These are phyloP conservation scores for Loris lydekkerianus DNA, from an alignment of 2,797 vertebrate genomes.

Conservation along the genomic window DNA sequence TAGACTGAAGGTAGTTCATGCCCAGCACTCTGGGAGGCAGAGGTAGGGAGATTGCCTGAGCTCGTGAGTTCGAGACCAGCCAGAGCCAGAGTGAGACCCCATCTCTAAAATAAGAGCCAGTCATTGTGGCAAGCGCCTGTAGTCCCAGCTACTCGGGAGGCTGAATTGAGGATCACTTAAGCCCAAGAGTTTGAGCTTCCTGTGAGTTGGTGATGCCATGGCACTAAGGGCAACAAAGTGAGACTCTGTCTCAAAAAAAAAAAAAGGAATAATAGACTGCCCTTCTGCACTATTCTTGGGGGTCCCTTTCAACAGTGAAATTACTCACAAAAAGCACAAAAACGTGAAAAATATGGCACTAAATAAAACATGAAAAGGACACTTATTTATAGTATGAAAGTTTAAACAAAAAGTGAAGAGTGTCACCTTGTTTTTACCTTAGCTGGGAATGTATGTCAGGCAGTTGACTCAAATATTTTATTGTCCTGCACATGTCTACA, in stretches of 20 bases:
- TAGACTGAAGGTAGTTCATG: neutral
- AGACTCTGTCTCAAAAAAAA: no score
- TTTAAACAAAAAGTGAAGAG: neutral
- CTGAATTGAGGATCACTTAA: no score
- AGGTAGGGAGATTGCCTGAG: no score
- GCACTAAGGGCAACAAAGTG: no score
- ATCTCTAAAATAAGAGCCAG: no score
- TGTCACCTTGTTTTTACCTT: slow-evolving; percentile 24
- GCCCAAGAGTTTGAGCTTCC: no score
- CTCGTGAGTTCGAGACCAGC: no score
- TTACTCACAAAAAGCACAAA: neutral
- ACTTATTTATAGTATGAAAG: slow-evolving; percentile 17
- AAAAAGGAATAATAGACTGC: neutral
- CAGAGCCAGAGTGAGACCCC: no score
- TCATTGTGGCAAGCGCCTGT: no score
- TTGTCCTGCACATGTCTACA: neutral
- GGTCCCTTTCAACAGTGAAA: neutral
- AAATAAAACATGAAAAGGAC: neutral
- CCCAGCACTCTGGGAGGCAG: no score
- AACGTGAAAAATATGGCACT: neutral
- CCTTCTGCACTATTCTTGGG: neutral
- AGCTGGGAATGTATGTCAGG: neutral
- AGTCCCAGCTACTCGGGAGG: no score
- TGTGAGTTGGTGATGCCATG: no score
- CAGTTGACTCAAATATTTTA: neutral